Evolutionary conservation across 2,888 invertebrate species (phyloP).

Genomic region (Drosophila diplacantha): DNA sequence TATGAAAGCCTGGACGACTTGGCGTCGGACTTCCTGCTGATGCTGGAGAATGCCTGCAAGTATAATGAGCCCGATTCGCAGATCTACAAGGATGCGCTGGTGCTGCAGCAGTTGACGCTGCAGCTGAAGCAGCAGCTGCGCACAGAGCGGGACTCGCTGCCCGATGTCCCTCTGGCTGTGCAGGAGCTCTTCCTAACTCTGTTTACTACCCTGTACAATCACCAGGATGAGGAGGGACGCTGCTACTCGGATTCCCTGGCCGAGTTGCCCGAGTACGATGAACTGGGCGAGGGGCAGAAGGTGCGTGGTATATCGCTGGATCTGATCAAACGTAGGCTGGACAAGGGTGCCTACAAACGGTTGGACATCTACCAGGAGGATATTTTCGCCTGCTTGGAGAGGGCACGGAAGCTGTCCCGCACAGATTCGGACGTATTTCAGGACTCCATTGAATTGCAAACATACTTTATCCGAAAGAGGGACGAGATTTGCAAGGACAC

Average conservation of each 20-base stretch:
- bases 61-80: slow-evolving; percentile 98
- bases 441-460: slow-evolving; percentile 95
- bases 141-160: slow-evolving; percentile 84
- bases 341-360: slow-evolving; percentile 93
- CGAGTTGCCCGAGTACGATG: slow-evolving; percentile 93
- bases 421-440: slow-evolving; percentile 96
- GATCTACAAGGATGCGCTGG: slow-evolving; percentile 97
- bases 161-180: slow-evolving; percentile 92
- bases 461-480: slow-evolving; percentile 89
- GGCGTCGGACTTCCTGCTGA: slow-evolving; percentile 91
- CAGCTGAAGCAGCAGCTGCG: slow-evolving; percentile 94
- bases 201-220: slow-evolving; percentile 96
- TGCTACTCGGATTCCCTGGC: slow-evolving; percentile 98
- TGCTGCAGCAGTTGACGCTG: slow-evolving; percentile 92
- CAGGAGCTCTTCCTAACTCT: slow-evolving; percentile 93
- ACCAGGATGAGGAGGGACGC: slow-evolving; percentile 97
- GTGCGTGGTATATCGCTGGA: slow-evolving; percentile 92
- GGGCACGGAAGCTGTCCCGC: slow-evolving; percentile 90
- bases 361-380: slow-evolving; percentile 98
- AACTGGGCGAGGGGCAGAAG: slow-evolving; percentile 80
- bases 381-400: slow-evolving; percentile 94
- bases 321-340: slow-evolving; percentile 93
- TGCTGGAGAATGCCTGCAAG: slow-evolving; percentile 98
- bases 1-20: slow-evolving; percentile 92
- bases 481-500: slow-evolving; percentile 86